Conservation (phyloP, 2,888 invertebrate species). For the Masnerella sp. region DNA sequence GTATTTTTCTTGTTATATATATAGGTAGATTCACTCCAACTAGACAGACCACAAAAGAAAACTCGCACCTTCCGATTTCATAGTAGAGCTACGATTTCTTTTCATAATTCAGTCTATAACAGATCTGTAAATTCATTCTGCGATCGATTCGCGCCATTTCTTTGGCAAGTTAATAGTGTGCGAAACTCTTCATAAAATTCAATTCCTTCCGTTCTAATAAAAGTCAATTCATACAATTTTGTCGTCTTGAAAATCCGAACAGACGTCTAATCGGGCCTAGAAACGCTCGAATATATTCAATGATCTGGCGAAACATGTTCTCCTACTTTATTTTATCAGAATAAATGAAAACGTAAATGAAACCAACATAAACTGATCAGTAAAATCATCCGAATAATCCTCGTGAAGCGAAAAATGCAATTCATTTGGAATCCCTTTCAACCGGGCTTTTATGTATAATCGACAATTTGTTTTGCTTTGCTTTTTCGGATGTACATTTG, state of each 20-base stretch:
- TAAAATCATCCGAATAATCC: too few relatives aligned
- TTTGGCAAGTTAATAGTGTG: conserved; percentile 27
- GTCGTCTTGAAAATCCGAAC: conserved; percentile 48
- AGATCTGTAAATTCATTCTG: conserved; percentile 33
- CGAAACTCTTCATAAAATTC: conserved; percentile 42
- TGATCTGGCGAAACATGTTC: conserved; percentile 32
- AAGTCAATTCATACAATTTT: conserved; percentile 48
- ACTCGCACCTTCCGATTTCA: background rate
- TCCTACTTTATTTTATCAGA: too few relatives aligned
- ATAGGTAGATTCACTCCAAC: too few relatives aligned
- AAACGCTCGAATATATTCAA: conserved; percentile 46
- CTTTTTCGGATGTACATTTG: too few relatives aligned
- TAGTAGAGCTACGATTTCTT: conserved; percentile 83
- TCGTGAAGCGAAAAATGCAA: too few relatives aligned
- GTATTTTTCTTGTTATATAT: too few relatives aligned
- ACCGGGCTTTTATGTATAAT: too few relatives aligned
- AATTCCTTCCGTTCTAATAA: conserved; percentile 48
- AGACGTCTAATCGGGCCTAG: conserved; percentile 41
- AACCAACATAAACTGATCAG: too few relatives aligned
- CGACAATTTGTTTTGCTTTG: too few relatives aligned
- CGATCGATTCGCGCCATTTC: conserved; percentile 32
- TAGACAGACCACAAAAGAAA: background rate
- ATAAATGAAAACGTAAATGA: too few relatives aligned
- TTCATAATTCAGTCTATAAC: conserved; percentile 31
- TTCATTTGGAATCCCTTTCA: too few relatives aligned